A percentile compares a stretch with the other conserved stretches of the same genome.
Evolutionary conservation across 2,888 invertebrate genomes (phyloP).

Genomic region (Xestia sexstrigata): DNA sequence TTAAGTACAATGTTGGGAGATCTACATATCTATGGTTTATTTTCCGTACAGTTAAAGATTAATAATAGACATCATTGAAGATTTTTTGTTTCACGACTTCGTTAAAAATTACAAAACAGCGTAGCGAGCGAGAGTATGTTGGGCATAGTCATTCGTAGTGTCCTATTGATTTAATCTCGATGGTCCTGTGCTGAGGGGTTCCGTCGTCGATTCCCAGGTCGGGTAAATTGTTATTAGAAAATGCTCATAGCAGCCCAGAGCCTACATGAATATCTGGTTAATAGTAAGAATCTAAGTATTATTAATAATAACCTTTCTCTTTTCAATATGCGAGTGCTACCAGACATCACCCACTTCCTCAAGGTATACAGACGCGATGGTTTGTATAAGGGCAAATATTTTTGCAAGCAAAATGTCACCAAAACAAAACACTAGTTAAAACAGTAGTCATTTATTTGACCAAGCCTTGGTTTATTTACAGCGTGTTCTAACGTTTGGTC

Average conservation of each 20-base stretch:
- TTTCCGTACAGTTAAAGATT: neutral
- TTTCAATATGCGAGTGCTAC: neutral
- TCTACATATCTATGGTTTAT: neutral
- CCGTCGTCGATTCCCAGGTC: neutral
- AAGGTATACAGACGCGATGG: neutral
- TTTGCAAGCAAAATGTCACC: neutral
- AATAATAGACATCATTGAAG: neutral
- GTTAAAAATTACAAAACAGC: neutral
- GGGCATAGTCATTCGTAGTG: neutral
- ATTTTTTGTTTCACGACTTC: neutral
- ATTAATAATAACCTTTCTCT: neutral
- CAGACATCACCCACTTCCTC: neutral
- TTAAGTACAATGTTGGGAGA: neutral
- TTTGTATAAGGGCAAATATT: conserved; percentile 3
- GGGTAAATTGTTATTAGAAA: neutral
- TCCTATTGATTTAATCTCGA: neutral
- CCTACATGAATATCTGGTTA: neutral
- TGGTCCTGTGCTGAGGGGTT: neutral
- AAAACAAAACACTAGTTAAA: conserved; percentile 31
- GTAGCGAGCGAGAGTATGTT: neutral
- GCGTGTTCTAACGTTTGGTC: conserved; percentile 11
- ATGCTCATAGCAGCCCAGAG: neutral
- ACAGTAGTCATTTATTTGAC: conserved; percentile 30
- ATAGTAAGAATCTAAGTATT: neutral
- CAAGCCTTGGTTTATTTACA: conserved; percentile 23